Evolutionary conservation across 2,888 invertebrate species (phyloP), one percentile per base, ranked within the genome.

Genomic region (Meiosimyza platycephala): DNA sequence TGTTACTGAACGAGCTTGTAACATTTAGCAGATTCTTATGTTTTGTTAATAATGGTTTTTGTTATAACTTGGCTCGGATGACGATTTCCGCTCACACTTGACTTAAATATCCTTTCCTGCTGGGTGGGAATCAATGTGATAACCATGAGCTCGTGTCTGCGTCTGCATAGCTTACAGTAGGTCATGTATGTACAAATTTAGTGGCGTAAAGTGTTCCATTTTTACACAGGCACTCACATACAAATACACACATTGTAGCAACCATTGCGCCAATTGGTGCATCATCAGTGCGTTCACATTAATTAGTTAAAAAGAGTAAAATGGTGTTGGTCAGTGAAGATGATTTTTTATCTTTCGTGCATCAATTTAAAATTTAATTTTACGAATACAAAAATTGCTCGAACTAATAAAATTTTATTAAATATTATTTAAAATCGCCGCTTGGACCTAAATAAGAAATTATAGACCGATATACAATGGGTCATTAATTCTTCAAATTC

Each of bases 121-220:
- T 22, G 55, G 22, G 57, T 28, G 18, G 28, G 22, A 28, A 28
- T 57, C 3, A 6, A 28, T 15, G 22, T 60, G 22, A 4, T 6
- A 59, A 13, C 13, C 18, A 16, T 22, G 18, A 13, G 18, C 59
- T 48, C 64, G 16, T 18, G 64, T 47, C 16, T 50, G 50, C 16
- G 12, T 18, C 28, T 12, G 16, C 33, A 40, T 40, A 40, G 40
- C 40, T 9, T 40, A 9, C 9, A 60, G 33, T 60, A 40, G 60
- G 60, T 33, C 60, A 62, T 40, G n/a, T 62, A 62, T 40, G n/a
- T 62, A 40, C 33, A 62, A 62, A 40, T 62, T 62, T 40, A 40
- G 15, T 62, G 57, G 28, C 57, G 57, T 22, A 57, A 57, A 22
- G 9, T 9, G 57, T 28, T 9, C 22, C 11, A 9, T 9, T 28